Evolutionary conservation across 2,797 vertebrate genomes (phyloP).

Genomic region (Scolopax rusticola): DNA sequence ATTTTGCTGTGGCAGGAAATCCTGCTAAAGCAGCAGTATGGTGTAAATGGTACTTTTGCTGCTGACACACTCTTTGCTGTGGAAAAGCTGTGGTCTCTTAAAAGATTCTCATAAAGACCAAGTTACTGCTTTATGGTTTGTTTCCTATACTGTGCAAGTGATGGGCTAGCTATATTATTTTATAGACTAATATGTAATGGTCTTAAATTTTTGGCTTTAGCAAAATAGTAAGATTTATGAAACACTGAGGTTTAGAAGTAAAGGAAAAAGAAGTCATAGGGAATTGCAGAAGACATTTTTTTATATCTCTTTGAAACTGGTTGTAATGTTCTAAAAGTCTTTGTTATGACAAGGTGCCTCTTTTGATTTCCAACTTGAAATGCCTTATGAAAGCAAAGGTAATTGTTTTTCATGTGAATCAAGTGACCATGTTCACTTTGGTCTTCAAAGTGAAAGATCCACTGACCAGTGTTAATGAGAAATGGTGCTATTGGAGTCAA

Average conservation of each 20-base stretch:
- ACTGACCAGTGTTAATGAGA: not conserved
- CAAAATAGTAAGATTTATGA: not conserved
- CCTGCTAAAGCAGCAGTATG: not conserved
- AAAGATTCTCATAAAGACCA: not conserved
- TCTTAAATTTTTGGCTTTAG: not conserved
- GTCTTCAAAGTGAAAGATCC: not conserved
- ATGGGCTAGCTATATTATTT: conserved; percentile 1
- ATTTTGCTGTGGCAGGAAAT: not conserved
- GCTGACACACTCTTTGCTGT: not conserved
- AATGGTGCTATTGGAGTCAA: not conserved
- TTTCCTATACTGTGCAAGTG: not conserved
- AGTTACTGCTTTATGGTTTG: not conserved
- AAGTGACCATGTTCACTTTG: not conserved
- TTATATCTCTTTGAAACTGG: not conserved
- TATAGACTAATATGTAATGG: not conserved
- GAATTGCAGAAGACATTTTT: not conserved
- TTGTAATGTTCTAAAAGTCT: not conserved
- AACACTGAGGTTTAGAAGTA: not conserved
- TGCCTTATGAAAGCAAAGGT: not conserved
- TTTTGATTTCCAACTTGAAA: not conserved
- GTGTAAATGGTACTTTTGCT: not conserved
- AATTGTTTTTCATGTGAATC: not conserved
- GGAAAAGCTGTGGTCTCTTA: not conserved
- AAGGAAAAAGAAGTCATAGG: not conserved
- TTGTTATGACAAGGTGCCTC: not conserved